These are phyloP conservation scores for Physella acuta DNA, from an alignment of 1,140 invertebrate species.

Conservation along the genomic window DNA sequence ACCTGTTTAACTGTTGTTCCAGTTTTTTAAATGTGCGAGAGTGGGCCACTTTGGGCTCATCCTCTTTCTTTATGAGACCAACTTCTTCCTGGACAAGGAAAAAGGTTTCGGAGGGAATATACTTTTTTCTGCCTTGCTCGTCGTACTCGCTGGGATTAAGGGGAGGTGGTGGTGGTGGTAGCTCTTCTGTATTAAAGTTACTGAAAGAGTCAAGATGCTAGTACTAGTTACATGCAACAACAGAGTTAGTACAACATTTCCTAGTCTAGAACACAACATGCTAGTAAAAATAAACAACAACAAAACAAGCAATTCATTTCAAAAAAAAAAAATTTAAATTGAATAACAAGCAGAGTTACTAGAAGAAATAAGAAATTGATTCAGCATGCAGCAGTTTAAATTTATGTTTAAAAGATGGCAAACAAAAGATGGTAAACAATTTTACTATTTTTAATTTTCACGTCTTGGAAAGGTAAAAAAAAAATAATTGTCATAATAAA, in stretches of 20 bases:
- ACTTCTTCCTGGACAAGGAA: slow-evolving; percentile 50
- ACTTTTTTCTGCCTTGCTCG: slow-evolving; percentile 32
- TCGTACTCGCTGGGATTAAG: slow-evolving; percentile 10
- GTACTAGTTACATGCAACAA: background rate
- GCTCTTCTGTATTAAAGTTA: background rate
- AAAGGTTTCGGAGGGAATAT: slow-evolving; percentile 53
- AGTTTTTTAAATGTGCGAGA: slow-evolving; percentile 53
- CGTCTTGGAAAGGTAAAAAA: too few relatives aligned
- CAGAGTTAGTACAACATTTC: too few relatives aligned
- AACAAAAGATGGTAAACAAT: too few relatives aligned
- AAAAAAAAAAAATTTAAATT: too few relatives aligned
- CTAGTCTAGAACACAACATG: background rate
- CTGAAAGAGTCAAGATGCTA: slow-evolving; percentile 10
- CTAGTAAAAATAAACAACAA: background rate
- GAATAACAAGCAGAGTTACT: too few relatives aligned
- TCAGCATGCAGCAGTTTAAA: too few relatives aligned
- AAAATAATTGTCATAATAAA: too few relatives aligned
- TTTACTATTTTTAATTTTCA: too few relatives aligned
- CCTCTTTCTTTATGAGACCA: slow-evolving; percentile 29
- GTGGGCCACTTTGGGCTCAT: slow-evolving; percentile 41
- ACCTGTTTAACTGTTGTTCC: slow-evolving; percentile 48
- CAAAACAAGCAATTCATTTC: background rate
- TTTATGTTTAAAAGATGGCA: too few relatives aligned
- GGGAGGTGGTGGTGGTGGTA: slow-evolving; percentile 26
- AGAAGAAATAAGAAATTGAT: too few relatives aligned